Evolutionary conservation across 2,888 invertebrate genomes (phyloP).

Genomic region (Tipula lateralis): DNA sequence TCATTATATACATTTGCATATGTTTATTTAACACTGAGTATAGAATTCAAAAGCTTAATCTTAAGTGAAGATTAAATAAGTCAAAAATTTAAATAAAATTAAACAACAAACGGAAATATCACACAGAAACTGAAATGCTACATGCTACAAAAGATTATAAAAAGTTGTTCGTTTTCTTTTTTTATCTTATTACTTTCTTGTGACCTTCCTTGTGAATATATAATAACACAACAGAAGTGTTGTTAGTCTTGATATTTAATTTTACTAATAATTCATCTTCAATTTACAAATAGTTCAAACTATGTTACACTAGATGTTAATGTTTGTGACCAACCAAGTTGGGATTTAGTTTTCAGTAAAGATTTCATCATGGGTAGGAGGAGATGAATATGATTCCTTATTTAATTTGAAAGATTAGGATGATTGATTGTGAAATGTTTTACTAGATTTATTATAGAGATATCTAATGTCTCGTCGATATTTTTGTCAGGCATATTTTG

Average conservation of each 20-base stretch:
- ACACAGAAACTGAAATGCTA: neutral
- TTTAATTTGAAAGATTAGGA: too few relatives aligned
- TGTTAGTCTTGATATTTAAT: neutral
- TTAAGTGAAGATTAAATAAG: neutral
- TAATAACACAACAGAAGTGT: neutral
- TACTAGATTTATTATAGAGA: too few relatives aligned
- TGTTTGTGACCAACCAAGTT: neutral
- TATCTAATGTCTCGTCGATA: too few relatives aligned
- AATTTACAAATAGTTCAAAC: neutral
- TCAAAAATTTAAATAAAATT: neutral
- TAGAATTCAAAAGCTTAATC: neutral
- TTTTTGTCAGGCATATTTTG: too few relatives aligned
- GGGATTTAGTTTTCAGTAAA: too few relatives aligned
- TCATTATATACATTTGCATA: too few relatives aligned
- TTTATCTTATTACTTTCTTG: neutral
- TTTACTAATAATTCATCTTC: neutral
- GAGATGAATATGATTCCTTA: too few relatives aligned
- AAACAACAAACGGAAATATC: neutral
- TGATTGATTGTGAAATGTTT: too few relatives aligned
- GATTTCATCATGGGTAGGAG: too few relatives aligned
- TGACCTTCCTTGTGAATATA: neutral
- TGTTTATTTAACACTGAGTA: neutral
- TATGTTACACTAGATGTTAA: neutral
- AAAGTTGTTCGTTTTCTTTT: neutral
- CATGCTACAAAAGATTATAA: neutral